Evolutionary conservation across 92 coral and sea anemone species (phyloP), one percentile per base, ranked within the genome.

Genomic region (Metridium senile): DNA sequence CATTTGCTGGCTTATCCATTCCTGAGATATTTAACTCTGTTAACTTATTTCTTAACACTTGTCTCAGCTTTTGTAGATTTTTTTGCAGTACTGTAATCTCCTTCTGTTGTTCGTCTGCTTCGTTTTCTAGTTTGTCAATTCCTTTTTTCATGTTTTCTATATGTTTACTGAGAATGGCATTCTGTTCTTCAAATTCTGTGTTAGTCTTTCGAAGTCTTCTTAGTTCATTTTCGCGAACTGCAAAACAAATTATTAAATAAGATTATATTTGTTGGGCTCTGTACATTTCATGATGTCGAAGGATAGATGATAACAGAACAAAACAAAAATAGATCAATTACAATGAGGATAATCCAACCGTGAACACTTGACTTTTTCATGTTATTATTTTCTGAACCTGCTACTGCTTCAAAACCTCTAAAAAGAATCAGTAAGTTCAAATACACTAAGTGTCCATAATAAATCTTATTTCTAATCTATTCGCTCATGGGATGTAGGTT

Each of bases 131-230:
- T 81, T 96, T 96, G 71, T 93, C 98, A 56, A 96, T 96, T 35
- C 97, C 99, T 49, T 91, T 91, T 78, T 96, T 96, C 99, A 96
- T 93, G 85, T 96, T 96, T 77, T 96, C 99, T 71, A 96, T 96
- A 77, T 96, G 99, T 77, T 96, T 96, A 47, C 97, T 96, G 54
- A 96, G 88, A 63, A 96, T 96, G 17, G 97, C 99, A 84, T 96
- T 96, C 87, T 96, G 99, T 81, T 93, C 99, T 77, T 96, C 99
- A 87, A 87, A 96, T 63, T 96, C 99, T 31, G 92, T 93, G 88
- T 91, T 96, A 13, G 93, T 89, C 58, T 93, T 96, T 47, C 99
- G 92, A n/a, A 96, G 89, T 81, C 91, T 96, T 78, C 97, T 78
- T 31, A 96, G 93, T 68, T 96, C 99, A 66, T 91, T 90, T 83